These are phyloP conservation scores for Lepidocyrtoides sp. DNA, from an alignment of 2,888 invertebrate genomes.

Conservation along the genomic window DNA sequence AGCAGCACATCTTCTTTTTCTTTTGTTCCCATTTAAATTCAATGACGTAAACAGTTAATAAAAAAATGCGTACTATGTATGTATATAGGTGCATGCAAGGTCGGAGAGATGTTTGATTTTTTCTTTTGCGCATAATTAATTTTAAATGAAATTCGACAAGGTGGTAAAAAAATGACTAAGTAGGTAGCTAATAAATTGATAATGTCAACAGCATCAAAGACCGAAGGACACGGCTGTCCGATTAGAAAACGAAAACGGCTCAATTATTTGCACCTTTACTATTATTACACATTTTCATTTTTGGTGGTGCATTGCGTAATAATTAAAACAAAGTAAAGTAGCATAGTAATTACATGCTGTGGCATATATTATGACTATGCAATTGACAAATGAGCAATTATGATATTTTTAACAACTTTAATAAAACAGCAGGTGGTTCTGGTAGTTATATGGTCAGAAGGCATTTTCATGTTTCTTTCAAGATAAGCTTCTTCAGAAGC, in stretches of 20 bases:
- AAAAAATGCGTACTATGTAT: no score
- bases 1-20: background rate
- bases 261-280: background rate
- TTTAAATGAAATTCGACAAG: conserved; percentile 21
- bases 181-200: background rate
- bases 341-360: conserved; percentile 15
- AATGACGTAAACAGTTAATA: conserved; percentile 2
- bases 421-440: conserved; percentile 34
- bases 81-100: conserved; percentile 5
- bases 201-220: background rate
- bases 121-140: conserved; percentile 22
- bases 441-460: no score
- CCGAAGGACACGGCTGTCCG: background rate
- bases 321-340: conserved; percentile 9
- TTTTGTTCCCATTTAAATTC: background rate
- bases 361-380: conserved; percentile 11
- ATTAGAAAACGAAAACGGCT: conserved; percentile 1
- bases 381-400: conserved; percentile 45
- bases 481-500: conserved; percentile 32
- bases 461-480: conserved; percentile 7
- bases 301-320: background rate
- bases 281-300: background rate
- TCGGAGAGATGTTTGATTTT: conserved; percentile 18
- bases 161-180: conserved; percentile 10
- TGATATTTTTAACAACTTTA: conserved; percentile 20